Conservation (phyloP, 2,113 vertebrate genomes). For the Oreochromis spilurus region DNA sequence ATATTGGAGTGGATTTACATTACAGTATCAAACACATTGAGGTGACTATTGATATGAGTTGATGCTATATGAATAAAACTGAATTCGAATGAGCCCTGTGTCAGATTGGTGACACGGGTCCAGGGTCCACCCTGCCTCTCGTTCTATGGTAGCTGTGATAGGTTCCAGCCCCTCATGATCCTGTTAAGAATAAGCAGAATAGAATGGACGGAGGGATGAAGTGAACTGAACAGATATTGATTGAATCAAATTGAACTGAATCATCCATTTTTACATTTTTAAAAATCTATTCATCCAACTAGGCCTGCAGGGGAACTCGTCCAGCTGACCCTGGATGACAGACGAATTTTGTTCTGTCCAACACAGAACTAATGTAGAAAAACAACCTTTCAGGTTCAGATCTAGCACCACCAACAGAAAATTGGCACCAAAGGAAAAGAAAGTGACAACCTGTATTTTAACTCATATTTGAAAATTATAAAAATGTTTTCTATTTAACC, state of each 20-base stretch:
- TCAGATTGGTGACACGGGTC: neutral
- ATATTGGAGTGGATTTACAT: neutral
- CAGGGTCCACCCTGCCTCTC: neutral
- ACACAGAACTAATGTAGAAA: neutral
- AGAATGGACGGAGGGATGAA: neutral
- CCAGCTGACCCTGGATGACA: neutral
- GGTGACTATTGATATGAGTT: neutral
- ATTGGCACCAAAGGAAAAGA: neutral
- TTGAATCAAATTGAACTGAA: neutral
- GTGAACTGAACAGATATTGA: rapidly evolving
- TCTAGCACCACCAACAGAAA: neutral
- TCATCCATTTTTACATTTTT: neutral
- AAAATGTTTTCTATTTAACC: neutral
- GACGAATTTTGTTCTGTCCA: neutral
- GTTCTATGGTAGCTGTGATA: neutral
- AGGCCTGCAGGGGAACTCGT: neutral
- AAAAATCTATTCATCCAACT: neutral
- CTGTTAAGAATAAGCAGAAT: neutral
- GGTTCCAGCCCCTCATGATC: neutral
- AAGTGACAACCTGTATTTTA: neutral
- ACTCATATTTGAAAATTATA: neutral
- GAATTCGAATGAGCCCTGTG: neutral
- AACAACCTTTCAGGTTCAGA: neutral
- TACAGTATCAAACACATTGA: neutral
- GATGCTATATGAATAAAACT: neutral